Base-by-base conservation (phyloP, 2,113 vertebrate species). In the Felis chaus region DNA sequence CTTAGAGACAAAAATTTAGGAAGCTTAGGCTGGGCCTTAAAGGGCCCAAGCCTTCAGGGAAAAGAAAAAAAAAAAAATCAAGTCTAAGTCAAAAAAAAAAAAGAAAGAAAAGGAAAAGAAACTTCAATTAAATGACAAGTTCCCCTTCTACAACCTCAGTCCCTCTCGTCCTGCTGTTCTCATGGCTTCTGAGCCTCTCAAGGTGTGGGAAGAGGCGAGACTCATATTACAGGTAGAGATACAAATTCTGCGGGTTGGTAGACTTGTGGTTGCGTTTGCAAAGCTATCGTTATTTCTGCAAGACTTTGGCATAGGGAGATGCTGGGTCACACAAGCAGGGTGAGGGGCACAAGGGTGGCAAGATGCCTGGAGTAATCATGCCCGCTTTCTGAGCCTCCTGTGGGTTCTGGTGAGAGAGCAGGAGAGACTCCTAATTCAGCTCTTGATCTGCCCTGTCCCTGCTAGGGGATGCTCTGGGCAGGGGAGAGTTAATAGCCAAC, bases 401-500 rank as follows among this genome's bases (percentile, higher is more conserved):
- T 0, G 10, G 55, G 33, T 84, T 95, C 36, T 13, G 31, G 41
- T 15, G 18, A 45, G 57, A 23, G 57, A 23, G 21, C 2, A 14
- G 36, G 27, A 27, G 82, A 61, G 36, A 69, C 23, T 57, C 83
- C 63, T 53, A 55, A 36, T 76, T 94, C 89, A 73, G 69, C 50
- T 33, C 3, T 66, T 6, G 5, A 53, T 31, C 66, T 65, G 55
- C 53, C n/a, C 88, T 68, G 41, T 29, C 55, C 11, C 3, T 39
- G 53, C 45, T 79, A 10, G 31, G 23, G 14, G 87, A 82, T 9
- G 36, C 41, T 93, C 89, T 3, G 76, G 98, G 88, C 66, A 97
- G 74, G 88, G 88, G 85, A 98, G 97, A 94, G 98, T 98, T 98
- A 98, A 98, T 79, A 95, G 57, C 96, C 94, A 96, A 71, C 92